Percentiles rank a stretch among this genome's conserved stretches.
Evolutionary conservation across 2,888 invertebrate species (phyloP).

Genomic region (Imbricaverruca yamaguchii): DNA sequence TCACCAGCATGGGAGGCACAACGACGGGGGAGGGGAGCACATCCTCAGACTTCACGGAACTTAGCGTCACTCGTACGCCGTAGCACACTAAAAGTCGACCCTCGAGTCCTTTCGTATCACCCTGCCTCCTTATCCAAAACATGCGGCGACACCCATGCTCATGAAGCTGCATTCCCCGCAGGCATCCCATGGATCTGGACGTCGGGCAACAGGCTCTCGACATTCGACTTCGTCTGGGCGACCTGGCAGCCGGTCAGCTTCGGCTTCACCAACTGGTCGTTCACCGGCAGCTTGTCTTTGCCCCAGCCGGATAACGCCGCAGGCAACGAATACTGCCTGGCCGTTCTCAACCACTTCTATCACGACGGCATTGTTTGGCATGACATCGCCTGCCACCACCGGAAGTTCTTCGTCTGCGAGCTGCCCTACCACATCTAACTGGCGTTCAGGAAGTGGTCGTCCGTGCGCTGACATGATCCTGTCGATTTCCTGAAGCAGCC

Average conservation of each 20-base stretch:
- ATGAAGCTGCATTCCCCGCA: not conserved
- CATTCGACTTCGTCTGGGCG: not conserved
- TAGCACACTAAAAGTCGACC: not conserved
- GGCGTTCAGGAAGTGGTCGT: no score
- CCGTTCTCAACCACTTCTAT: not conserved
- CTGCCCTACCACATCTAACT: not conserved
- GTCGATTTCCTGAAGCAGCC: no score
- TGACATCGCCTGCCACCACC: not conserved
- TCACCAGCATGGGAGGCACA: no score
- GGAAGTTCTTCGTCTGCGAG: not conserved
- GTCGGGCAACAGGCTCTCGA: not conserved
- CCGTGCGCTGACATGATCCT: no score
- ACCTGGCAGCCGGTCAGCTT: not conserved
- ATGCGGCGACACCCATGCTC: not conserved
- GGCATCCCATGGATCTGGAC: not conserved
- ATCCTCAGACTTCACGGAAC: no score
- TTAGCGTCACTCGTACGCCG: no score
- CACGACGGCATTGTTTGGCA: not conserved
- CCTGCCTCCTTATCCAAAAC: not conserved
- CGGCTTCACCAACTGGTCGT: not conserved
- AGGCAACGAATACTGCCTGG: constrained; percentile 3
- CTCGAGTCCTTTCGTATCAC: not conserved
- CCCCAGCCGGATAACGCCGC: constrained; percentile 5
- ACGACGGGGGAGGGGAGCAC: no score
- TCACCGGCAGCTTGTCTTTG: not conserved